Base-by-base conservation (phyloP, 35 echinoderm and acorn worm genomes). In the Ophiothrix spiculata region DNA sequence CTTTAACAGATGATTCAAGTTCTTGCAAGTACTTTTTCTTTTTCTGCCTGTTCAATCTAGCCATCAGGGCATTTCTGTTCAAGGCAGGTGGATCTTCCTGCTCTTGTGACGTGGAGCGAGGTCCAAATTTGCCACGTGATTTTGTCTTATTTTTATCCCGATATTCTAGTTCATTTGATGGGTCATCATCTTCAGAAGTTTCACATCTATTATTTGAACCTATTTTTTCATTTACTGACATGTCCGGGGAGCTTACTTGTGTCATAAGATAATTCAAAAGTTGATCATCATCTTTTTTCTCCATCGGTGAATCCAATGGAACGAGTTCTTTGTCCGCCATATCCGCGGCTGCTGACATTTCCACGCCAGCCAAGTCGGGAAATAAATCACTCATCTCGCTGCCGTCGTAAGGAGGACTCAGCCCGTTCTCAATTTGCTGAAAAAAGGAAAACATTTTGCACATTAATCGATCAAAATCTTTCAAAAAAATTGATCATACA, bases 61-160 rank as follows among this genome's bases (percentile, higher is more conserved):
- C 92, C 83, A 90, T 94, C 31, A 94, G 64, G 6, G 92, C 92
- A 80, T 94, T 94, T 34, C 83, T 81, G 75, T 93, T 94, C 25
- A 83, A 79, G 11, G 85, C 91, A 15, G 23, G 60, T 28, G 3
- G 16, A 15, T n/a, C 3, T 69, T 69, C 60, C 29, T n/a, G 16
- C 2, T 10, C 60, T 69, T 15, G 60, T 2, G 60, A 69, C 1
- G 60, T 4, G 3, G 23, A 4, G 25, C 60, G 60, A 15, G 60
- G 1, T 6, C n/a, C n/a, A n/a, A n/a, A n/a, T n/a, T n/a, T n/a
- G n/a, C n/a, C n/a, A n/a, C n/a, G n/a, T n/a, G n/a, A n/a, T n/a
- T n/a, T n/a, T n/a, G n/a, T n/a, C n/a, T n/a, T n/a, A n/a, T n/a
- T n/a, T n/a, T n/a, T n/a, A n/a, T n/a, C n/a, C n/a, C n/a, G n/a